Percentiles rank a stretch among this genome's conserved stretches.
Evolutionary conservation across 2,113 vertebrate species (phyloP).

Genomic region (Sminthopsis crassicaudata): DNA sequence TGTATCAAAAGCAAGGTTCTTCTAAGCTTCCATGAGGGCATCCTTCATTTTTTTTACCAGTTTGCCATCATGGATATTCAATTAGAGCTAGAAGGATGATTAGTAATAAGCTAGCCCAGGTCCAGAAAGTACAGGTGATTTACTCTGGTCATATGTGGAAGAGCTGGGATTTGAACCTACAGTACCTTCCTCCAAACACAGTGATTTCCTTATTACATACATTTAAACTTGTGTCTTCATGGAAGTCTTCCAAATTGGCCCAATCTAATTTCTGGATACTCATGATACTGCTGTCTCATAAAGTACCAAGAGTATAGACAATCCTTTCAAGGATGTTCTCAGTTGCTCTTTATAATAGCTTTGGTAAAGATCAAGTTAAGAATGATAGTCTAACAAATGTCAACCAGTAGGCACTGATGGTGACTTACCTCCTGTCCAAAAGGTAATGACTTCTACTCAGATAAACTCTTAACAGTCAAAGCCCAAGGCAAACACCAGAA

Average conservation of each 20-base stretch:
- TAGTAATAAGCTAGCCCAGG: not conserved
- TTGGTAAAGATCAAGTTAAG: not conserved
- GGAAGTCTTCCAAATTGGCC: not conserved
- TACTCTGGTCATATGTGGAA: not conserved
- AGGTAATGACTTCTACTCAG: not conserved
- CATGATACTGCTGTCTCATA: not conserved
- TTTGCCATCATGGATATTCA: not conserved
- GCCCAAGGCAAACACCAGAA: not conserved
- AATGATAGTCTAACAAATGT: not conserved
- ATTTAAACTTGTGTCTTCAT: not conserved
- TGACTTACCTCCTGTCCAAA: accelerated
- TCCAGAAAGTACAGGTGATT: not conserved
- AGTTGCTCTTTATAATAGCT: not conserved
- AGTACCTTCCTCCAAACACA: not conserved
- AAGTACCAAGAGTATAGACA: not conserved
- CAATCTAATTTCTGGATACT: not conserved
- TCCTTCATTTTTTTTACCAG: not conserved
- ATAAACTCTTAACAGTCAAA: not conserved
- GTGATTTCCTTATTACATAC: not conserved
- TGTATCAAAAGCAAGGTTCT: not conserved
- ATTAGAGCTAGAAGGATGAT: not conserved
- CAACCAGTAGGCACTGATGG: not conserved
- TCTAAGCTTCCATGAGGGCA: not conserved
- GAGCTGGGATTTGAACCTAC: not conserved
- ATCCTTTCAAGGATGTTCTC: not conserved